A percentile compares a stretch with the other conserved stretches of the same genome.
These are phyloP conservation scores for Falco biarmicus DNA, from an alignment of 2,797 vertebrate species.

Conservation along the genomic window DNA sequence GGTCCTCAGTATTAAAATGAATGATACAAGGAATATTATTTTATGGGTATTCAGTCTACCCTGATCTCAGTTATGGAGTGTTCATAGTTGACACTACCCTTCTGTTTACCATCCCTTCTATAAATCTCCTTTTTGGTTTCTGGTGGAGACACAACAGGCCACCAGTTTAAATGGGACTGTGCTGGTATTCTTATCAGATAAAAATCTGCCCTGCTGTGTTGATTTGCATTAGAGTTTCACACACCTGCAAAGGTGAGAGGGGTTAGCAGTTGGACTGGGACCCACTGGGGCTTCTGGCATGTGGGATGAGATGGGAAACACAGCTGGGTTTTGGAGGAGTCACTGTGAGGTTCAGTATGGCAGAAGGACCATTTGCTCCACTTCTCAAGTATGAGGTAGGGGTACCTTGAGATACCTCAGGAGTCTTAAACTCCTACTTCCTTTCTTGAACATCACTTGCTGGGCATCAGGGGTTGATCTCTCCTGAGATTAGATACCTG, in stretches of 20 bases:
- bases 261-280: not conserved
- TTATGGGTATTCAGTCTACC: not conserved
- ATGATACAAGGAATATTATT: not conserved
- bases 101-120: not conserved
- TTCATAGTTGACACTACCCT: not conserved
- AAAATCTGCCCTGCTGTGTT: not conserved
- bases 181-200: not conserved
- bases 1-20: not conserved
- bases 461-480: not conserved
- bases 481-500: not conserved
- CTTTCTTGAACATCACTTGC: not conserved
- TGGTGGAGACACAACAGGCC: not conserved
- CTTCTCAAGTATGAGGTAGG: not conserved
- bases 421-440: not conserved
- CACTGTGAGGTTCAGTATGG: not conserved
- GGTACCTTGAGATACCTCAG: not conserved
- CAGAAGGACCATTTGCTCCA: not conserved
- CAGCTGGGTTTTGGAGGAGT: not conserved
- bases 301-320: not conserved
- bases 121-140: not conserved
- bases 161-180: not conserved
- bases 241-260: not conserved
- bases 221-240: not conserved
- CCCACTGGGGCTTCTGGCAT: not conserved
- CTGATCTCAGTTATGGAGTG: not conserved